Conservation (phyloP, 2,113 vertebrate genomes). For the Stomatorhinus ivindoensis region DNA sequence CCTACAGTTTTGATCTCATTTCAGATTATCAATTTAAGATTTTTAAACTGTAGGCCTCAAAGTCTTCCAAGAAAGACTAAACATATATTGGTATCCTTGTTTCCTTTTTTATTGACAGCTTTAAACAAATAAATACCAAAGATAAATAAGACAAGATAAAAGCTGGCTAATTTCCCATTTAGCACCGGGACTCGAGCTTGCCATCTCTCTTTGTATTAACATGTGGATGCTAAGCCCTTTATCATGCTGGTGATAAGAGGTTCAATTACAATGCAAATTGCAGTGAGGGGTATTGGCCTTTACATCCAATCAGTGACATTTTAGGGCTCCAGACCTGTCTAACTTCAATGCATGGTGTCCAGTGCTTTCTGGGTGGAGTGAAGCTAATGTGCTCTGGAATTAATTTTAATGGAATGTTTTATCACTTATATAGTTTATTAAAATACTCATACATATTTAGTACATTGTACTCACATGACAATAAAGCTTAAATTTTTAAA, state of each 20-base stretch:
- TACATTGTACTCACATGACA: background rate
- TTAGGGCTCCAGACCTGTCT: background rate
- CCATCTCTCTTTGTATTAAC: background rate
- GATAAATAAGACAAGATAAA: background rate
- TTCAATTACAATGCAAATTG: constrained; percentile 20
- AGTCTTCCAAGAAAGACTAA: background rate
- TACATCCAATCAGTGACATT: background rate
- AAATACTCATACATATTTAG: background rate
- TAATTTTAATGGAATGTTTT: background rate
- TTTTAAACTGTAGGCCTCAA: background rate
- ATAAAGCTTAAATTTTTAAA: background rate
- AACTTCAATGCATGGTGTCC: background rate
- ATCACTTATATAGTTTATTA: background rate
- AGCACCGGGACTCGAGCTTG: background rate
- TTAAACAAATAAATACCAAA: background rate
- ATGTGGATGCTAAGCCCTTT: constrained; percentile 17
- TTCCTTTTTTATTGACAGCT: constrained; percentile 5
- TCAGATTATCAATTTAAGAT: background rate
- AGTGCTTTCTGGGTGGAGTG: background rate
- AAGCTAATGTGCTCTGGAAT: background rate
- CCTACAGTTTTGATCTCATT: background rate
- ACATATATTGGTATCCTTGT: background rate
- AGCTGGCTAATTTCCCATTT: background rate
- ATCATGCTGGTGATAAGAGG: constrained; percentile 13
- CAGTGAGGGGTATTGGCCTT: background rate